Evolutionary conservation across 1,140 invertebrate species (phyloP).

Genomic region (Euglossa dilemma): DNA sequence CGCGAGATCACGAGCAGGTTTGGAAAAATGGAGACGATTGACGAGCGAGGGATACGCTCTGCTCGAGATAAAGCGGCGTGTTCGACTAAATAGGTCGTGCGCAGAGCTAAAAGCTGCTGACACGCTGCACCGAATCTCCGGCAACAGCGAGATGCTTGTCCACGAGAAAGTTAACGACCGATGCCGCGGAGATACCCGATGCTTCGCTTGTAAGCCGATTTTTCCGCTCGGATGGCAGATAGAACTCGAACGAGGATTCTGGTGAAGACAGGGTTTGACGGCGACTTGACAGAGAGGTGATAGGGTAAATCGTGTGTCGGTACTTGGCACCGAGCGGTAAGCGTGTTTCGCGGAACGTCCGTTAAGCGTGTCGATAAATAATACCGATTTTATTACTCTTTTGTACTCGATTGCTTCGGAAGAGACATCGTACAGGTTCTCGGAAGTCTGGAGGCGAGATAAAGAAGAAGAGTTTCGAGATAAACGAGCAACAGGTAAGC

Average conservation of each 20-base stretch:
- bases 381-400: too few species aligned
- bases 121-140: conserved; percentile 25
- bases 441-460: too few species aligned
- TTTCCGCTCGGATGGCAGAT: not conserved
- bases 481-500: too few species aligned
- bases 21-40: conserved; percentile 12
- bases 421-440: too few species aligned
- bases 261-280: not conserved
- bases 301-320: not conserved
- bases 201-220: conserved; percentile 1
- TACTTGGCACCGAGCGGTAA: too few species aligned
- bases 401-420: too few species aligned
- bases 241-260: not conserved
- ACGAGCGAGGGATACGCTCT: not conserved
- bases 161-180: conserved; percentile 45
- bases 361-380: too few species aligned
- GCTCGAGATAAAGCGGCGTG: conserved; percentile 8
- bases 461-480: too few species aligned
- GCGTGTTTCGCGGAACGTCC: too few species aligned
- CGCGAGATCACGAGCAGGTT: not conserved
- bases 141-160: conserved; percentile 10
- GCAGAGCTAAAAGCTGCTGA: conserved; percentile 15
- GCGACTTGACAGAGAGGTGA: not conserved
- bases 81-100: conserved; percentile 30
- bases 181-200: conserved; percentile 12